Conservation (phyloP, 2,113 vertebrate species). For the Oryzias melastigma region DNA sequence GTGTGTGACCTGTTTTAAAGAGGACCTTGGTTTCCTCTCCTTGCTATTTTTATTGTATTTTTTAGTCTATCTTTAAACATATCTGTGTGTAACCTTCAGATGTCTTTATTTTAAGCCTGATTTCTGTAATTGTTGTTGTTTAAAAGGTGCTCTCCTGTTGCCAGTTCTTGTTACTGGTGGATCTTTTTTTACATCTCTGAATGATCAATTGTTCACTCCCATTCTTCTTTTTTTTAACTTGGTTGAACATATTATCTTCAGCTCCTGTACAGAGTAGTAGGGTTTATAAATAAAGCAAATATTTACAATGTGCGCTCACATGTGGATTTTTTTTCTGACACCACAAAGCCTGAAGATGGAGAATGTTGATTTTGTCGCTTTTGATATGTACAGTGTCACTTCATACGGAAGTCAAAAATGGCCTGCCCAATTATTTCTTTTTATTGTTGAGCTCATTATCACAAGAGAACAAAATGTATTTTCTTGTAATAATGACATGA, state of each 20-base stretch:
- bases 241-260: constrained; percentile 67
- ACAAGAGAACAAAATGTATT: too few species aligned
- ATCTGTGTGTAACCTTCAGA: constrained; percentile 68
- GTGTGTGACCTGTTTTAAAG: constrained; percentile 6
- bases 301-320: constrained; percentile 69
- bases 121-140: constrained; percentile 50
- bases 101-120: constrained; percentile 61
- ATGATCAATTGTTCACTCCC: constrained; percentile 54
- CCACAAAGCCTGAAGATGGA: constrained; percentile 45
- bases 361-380: constrained; percentile 24
- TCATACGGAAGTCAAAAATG: constrained; percentile 21
- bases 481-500: too few species aligned
- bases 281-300: constrained; percentile 77
- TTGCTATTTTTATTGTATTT: constrained; percentile 62
- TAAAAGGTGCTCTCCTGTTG: constrained; percentile 55
- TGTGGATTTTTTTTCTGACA: constrained; percentile 68
- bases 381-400: neutral
- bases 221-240: constrained; percentile 57
- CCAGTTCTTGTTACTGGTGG: constrained; percentile 54
- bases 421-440: too few species aligned
- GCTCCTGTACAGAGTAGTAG: constrained; percentile 72
- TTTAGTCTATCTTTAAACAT: constrained; percentile 53
- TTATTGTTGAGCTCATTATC: too few species aligned
- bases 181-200: constrained; percentile 37
- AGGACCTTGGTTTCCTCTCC: constrained; percentile 41